A percentile compares a stretch with the other conserved stretches of the same genome.
phyloP scores from a whole-genome alignment of 2,113 vertebrate species.

The Chaetops frenatus region DNA sequence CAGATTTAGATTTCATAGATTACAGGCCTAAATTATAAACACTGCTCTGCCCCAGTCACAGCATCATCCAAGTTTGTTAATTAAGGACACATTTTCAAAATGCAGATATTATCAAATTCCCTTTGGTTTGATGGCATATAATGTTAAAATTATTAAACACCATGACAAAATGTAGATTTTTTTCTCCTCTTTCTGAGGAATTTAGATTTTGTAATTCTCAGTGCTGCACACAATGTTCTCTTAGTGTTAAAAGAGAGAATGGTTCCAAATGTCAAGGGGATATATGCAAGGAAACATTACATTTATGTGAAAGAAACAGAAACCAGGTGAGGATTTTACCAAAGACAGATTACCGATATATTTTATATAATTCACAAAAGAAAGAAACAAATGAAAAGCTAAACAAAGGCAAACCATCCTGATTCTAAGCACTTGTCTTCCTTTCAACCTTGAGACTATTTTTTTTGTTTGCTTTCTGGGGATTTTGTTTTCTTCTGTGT shows the following conservation, averaged over 20 bases:
- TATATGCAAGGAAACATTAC: background rate
- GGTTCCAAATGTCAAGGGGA: background rate
- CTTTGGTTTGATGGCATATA: background rate
- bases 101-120: background rate
- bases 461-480: background rate
- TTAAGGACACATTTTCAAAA: background rate
- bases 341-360: background rate
- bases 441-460: background rate
- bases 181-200: background rate
- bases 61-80: background rate
- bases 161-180: background rate
- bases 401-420: background rate
- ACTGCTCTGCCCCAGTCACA: background rate
- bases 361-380: background rate
- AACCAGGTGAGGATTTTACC: background rate
- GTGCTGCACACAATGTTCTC: background rate
- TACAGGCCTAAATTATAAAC: background rate
- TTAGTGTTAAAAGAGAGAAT: background rate
- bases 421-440: background rate
- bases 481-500: background rate
- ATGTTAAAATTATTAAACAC: background rate
- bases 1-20: background rate
- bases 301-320: background rate
- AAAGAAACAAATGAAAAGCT: background rate
- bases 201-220: background rate